phyloP scores from a whole-genome alignment of 2,113 vertebrate genomes.

The Haemorhous mexicanus region DNA sequence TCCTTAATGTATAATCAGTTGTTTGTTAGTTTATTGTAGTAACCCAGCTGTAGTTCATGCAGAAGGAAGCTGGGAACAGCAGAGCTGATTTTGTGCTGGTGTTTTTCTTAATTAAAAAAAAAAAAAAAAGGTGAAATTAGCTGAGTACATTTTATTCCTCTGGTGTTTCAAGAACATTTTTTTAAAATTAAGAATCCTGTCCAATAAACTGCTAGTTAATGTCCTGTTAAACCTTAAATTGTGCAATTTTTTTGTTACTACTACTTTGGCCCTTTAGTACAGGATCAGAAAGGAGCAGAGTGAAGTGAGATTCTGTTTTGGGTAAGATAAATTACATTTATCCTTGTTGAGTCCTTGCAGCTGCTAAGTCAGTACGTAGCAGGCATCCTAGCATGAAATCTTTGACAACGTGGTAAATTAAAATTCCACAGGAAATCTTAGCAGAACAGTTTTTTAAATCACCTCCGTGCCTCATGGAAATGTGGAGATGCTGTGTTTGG shows the following conservation, averaged over 20 bases:
- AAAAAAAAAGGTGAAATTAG: neutral
- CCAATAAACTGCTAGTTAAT: neutral
- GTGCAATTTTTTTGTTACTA: neutral
- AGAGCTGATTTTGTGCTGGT: neutral
- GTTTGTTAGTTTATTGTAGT: constrained; percentile 18
- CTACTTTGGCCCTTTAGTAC: neutral
- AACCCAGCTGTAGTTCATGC: neutral
- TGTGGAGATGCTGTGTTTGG: neutral
- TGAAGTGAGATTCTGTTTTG: neutral
- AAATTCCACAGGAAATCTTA: neutral
- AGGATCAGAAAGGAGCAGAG: neutral
- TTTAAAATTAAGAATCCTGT: neutral
- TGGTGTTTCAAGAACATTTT: neutral
- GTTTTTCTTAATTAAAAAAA: neutral
- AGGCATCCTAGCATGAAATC: neutral
- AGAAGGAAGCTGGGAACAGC: neutral
- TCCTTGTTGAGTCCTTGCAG: neutral
- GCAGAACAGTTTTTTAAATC: neutral
- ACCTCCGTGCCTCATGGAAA: neutral
- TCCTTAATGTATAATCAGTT: constrained; percentile 27
- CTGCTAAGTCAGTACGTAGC: neutral
- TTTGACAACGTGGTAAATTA: neutral
- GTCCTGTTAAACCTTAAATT: neutral
- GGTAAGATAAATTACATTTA: neutral
- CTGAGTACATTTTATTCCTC: neutral